Percentiles rank a stretch among this genome's conserved stretches.
These are phyloP conservation scores for Myotis vivesi DNA, from an alignment of 2,797 vertebrate species.

Conservation along the genomic window DNA sequence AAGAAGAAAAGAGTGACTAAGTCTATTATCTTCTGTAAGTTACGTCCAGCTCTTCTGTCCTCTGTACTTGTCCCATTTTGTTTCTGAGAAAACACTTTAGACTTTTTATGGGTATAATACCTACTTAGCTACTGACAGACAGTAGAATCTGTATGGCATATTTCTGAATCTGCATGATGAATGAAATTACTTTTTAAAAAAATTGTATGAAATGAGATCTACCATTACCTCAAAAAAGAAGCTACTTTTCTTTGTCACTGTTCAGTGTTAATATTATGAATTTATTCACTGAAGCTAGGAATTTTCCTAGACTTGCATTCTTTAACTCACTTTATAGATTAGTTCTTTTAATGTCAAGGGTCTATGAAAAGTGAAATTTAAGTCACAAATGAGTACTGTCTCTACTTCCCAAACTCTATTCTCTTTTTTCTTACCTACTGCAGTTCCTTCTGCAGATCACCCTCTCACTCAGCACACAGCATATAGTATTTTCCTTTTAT, in stretches of 20 bases:
- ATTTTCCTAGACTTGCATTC: conserved; percentile 45
- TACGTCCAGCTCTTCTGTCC: background rate
- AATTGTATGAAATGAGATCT: conserved; percentile 53
- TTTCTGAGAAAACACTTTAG: conserved; percentile 51
- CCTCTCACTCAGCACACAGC: background rate
- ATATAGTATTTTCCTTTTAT: background rate
- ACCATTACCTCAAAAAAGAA: conserved; percentile 51
- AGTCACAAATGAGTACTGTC: conserved; percentile 50
- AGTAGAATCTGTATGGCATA: background rate
- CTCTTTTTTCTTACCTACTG: conserved; percentile 8
- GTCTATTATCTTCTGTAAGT: background rate
- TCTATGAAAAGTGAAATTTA: conserved; percentile 59
- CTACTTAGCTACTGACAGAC: conserved; percentile 12
- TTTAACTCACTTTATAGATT: conserved; percentile 63
- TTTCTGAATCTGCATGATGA: conserved; percentile 30
- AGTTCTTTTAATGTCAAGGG: conserved; percentile 42
- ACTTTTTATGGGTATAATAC: background rate
- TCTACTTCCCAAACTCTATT: conserved; percentile 9
- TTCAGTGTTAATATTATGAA: conserved; percentile 51
- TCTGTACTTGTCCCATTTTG: conserved; percentile 28
- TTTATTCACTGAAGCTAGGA: conserved; percentile 42
- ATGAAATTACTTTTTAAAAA: background rate
- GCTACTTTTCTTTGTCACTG: conserved; percentile 54
- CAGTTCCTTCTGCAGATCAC: background rate
- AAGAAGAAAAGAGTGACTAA: background rate